A percentile compares a stretch with the other conserved stretches of the same genome.
Evolutionary conservation across 2,888 invertebrate species (phyloP).

Genomic region (Ornithoptera alexandrae): DNA sequence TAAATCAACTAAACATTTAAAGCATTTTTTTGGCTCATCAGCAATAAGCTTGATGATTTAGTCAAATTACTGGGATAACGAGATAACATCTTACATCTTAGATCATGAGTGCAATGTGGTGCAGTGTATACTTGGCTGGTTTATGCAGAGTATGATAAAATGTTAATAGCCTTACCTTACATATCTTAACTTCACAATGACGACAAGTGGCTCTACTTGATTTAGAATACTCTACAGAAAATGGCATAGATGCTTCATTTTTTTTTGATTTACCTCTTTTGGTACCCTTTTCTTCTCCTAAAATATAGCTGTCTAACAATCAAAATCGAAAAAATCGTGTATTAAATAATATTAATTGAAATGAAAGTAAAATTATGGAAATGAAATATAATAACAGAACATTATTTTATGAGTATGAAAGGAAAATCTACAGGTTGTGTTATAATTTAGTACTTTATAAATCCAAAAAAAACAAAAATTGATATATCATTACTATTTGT

Average conservation of each 20-base stretch:
- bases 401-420: too few relatives aligned
- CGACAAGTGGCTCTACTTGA: slow-evolving; percentile 89
- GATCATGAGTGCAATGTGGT: too few relatives aligned
- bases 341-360: too few relatives aligned
- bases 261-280: slow-evolving; percentile 58
- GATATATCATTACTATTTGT: neutral
- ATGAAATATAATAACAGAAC: too few relatives aligned
- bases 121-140: too few relatives aligned
- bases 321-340: neutral
- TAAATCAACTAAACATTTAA: too few relatives aligned
- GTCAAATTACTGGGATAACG: too few relatives aligned
- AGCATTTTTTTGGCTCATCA: too few relatives aligned
- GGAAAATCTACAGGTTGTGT: neutral
- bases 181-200: slow-evolving; percentile 92
- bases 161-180: slow-evolving; percentile 78
- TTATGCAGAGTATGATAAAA: too few relatives aligned
- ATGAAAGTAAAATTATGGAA: too few relatives aligned
- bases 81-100: too few relatives aligned
- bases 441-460: neutral
- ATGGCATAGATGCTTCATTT: slow-evolving; percentile 60
- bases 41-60: too few relatives aligned
- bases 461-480: neutral
- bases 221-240: slow-evolving; percentile 90
- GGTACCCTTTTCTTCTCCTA: slow-evolving; percentile 67
- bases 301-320: neutral